Percentiles rank a stretch among this genome's conserved stretches.
These are phyloP conservation scores for Pedetes capensis DNA, from an alignment of 2,113 vertebrate species.

Conservation along the genomic window DNA sequence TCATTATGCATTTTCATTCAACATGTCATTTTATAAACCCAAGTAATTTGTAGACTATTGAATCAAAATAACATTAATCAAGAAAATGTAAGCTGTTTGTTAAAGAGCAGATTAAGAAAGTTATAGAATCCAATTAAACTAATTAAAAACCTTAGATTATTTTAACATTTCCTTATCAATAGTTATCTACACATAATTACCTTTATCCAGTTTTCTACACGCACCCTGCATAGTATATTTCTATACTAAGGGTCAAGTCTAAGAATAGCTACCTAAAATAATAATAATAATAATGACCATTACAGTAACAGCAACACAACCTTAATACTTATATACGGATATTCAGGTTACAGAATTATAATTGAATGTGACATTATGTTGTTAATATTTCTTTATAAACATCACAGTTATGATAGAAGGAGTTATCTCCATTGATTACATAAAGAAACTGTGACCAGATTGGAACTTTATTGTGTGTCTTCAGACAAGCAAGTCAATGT, in stretches of 20 bases:
- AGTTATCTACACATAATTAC: neutral
- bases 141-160: neutral
- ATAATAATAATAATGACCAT: neutral
- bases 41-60: neutral
- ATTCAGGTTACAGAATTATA: neutral
- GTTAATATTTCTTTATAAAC: neutral
- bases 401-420: neutral
- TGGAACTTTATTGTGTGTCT: neutral
- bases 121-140: neutral
- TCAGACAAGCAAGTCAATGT: neutral
- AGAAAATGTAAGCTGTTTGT: neutral
- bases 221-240: neutral
- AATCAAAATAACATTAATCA: neutral
- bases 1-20: neutral
- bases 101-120: neutral
- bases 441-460: neutral
- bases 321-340: neutral
- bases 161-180: neutral
- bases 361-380: neutral
- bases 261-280: neutral
- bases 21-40: neutral
- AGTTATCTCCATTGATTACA: neutral
- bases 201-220: neutral
- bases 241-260: neutral
- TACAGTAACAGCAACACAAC: neutral